Evolutionary conservation across 2,797 vertebrate species (phyloP), one percentile per base, ranked within the genome.

Genomic region (Tachyglossus aculeatus): DNA sequence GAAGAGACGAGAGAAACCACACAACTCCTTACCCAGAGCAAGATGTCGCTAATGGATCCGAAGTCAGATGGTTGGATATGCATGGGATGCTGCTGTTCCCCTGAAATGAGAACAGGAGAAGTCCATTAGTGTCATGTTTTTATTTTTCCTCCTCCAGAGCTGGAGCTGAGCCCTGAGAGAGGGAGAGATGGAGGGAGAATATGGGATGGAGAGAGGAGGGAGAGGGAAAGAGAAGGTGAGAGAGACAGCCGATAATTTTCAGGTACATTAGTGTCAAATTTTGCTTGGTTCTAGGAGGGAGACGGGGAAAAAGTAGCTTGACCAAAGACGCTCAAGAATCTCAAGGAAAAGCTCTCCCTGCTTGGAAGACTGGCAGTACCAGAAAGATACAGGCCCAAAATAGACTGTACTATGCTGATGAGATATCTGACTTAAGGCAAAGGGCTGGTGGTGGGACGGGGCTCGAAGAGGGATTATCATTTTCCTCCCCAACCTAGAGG

Each of bases 1-100:
- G 77, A 84, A 80, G 72, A 71, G 73, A 80, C 80, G 77, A 74
- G 73, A n/a, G n/a, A n/a, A n/a, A n/a, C n/a, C n/a, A n/a, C n/a
- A n/a, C n/a, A n/a, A n/a, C n/a, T n/a, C n/a, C n/a, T n/a, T n/a
- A n/a, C n/a, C n/a, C n/a, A n/a, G n/a, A 72, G 63, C 82, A 85
- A 44, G 44, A 43, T 16, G 1, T 51, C 41, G 22, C 65, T 82
- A 86, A 85, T 81, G 77, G 73, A 63, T 64, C 27, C 50, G 25
- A 66, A 67, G 50, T 41, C 34, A 56, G 53, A 62, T 61, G 41
- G 29, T 43, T 32, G 13, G 38, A n/a, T n/a, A 69, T 70, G 80
- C 67, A 76, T 62, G 60, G 36, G 54, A 61, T 57, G 33, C 25
- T 39, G 66, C 65, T 44, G 40, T n/a, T n/a, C n/a, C 39, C 72